Evolutionary conservation across 2,797 vertebrate genomes (phyloP).

Genomic region (Sebastes kiyomatsui): DNA sequence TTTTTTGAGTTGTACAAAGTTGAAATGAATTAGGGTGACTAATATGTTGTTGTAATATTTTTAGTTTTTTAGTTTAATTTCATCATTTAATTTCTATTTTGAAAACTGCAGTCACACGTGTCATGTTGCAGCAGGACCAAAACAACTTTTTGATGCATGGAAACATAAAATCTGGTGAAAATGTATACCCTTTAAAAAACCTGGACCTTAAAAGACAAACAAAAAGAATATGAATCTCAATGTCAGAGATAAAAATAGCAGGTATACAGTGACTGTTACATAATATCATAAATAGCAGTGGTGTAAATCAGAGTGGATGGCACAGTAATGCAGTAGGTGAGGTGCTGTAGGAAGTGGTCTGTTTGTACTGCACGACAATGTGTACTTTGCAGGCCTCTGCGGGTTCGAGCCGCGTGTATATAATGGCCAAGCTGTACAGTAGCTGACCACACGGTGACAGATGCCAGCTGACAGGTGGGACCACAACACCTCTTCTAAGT

Average conservation of each 20-base stretch:
- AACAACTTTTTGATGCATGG: not conserved
- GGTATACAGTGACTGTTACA: not conserved
- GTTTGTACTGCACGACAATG: slow-evolving; percentile 66
- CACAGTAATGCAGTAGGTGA: slow-evolving; percentile 29
- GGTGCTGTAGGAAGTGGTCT: slow-evolving; percentile 52
- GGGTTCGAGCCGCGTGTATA: slow-evolving; percentile 52
- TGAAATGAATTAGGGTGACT: no score
- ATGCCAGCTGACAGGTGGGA: slow-evolving; percentile 57
- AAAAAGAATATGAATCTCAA: not conserved
- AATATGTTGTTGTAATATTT: no score
- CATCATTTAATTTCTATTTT: not conserved
- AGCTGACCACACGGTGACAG: slow-evolving; percentile 69
- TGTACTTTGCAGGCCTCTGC: slow-evolving; percentile 67
- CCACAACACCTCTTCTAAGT: slow-evolving; percentile 39
- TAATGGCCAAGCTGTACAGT: slow-evolving; percentile 65
- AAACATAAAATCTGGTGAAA: not conserved
- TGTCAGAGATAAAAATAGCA: not conserved
- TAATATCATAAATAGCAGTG: slow-evolving; percentile 1
- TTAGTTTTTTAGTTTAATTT: not conserved
- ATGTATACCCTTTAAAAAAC: not conserved
- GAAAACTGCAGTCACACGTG: not conserved
- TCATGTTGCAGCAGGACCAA: not conserved
- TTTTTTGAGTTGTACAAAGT: no score
- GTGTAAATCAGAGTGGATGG: slow-evolving; percentile 37
- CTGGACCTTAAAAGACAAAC: not conserved